These are phyloP conservation scores for Cyaniris semiargus DNA, from an alignment of 2,888 invertebrate genomes.

Conservation along the genomic window DNA sequence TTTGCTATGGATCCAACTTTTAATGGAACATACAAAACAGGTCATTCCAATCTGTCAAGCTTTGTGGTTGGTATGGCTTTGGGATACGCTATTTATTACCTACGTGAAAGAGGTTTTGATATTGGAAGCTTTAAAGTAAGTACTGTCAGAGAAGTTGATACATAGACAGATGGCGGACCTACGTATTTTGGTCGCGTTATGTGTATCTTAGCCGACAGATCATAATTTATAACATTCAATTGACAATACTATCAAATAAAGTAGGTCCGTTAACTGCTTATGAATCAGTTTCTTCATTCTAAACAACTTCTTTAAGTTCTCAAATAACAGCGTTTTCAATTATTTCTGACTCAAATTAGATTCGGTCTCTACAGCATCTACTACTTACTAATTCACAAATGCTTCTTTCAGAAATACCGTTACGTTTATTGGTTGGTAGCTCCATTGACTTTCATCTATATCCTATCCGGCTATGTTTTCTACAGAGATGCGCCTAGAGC, in stretches of 20 bases:
- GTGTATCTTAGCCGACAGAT: no score
- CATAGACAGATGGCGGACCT: no score
- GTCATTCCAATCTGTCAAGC: slow-evolving; percentile 53
- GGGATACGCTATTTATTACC: slow-evolving; percentile 50
- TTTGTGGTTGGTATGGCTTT: slow-evolving; percentile 51
- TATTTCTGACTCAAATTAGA: no score
- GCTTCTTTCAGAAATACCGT: slow-evolving; percentile 48
- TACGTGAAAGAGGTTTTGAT: slow-evolving; percentile 45
- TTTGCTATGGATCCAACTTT: slow-evolving; percentile 47
- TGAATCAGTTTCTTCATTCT: no score
- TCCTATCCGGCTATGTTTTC: slow-evolving; percentile 46
- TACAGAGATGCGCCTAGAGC: slow-evolving; percentile 45
- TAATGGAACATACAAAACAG: slow-evolving; percentile 52
- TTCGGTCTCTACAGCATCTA: not conserved
- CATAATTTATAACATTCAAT: no score
- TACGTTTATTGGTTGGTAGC: slow-evolving; percentile 45
- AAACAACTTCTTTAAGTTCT: no score
- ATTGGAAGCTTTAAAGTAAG: slow-evolving; percentile 45
- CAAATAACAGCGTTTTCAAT: no score
- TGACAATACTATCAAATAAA: no score
- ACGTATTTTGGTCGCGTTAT: no score
- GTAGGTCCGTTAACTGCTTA: no score
- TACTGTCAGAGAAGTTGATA: not conserved
- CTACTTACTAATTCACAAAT: not conserved
- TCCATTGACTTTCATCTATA: slow-evolving; percentile 39